A percentile compares a stretch with the other conserved stretches of the same genome.
Conservation (phyloP, 2,888 invertebrate species). For the Pseudococcus jackbeardsleyi region DNA sequence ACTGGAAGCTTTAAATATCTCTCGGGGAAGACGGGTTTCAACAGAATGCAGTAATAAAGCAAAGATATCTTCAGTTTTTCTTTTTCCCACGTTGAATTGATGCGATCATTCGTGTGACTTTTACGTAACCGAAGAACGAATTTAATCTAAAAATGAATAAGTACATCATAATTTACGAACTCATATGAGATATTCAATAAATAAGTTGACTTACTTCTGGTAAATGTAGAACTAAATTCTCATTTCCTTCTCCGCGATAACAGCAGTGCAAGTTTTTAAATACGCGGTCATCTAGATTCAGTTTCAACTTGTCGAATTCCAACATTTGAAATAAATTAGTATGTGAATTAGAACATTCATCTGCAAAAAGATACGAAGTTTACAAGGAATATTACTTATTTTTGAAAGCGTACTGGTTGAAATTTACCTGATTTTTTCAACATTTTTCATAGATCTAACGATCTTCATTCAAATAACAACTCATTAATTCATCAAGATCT, state of each 20-base stretch:
- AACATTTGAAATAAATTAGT: not conserved
- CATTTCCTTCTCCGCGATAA: constrained; percentile 62
- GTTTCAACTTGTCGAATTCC: constrained; percentile 49
- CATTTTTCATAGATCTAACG: not conserved
- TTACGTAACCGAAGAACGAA: constrained; percentile 57
- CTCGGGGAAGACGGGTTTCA: not conserved
- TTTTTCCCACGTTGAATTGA: not conserved
- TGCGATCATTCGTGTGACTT: not conserved
- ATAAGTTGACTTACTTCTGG: constrained; percentile 19
- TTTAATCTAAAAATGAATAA: constrained; percentile 42
- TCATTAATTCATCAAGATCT: no score
- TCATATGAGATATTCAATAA: not conserved
- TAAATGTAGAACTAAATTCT: constrained; percentile 52
- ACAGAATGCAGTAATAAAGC: constrained; percentile 9
- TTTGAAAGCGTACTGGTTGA: not conserved
- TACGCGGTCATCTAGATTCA: not conserved
- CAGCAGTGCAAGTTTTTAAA: not conserved
- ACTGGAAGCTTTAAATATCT: constrained; percentile 47
- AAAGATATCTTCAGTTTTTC: constrained; percentile 54
- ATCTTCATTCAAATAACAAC: no score
- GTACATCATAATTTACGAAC: not conserved
- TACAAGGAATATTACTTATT: not conserved
- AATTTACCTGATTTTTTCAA: not conserved
- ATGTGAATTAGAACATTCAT: not conserved
- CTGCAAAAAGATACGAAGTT: not conserved